These are phyloP conservation scores for Petrolisthes manimaculis DNA, from an alignment of 2,888 invertebrate species.

Conservation along the genomic window DNA sequence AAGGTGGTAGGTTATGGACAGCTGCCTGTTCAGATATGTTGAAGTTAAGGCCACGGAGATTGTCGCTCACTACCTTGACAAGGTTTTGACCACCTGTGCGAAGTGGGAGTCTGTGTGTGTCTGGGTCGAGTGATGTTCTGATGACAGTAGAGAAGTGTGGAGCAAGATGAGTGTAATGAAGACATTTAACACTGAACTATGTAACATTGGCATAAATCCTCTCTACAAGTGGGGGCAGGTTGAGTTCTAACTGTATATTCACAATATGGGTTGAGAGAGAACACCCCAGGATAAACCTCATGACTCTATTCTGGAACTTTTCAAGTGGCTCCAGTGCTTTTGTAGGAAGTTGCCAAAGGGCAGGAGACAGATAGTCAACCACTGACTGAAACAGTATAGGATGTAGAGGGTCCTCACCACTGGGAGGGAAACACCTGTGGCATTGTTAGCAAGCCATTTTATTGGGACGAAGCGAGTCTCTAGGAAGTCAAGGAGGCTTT, in stretches of 20 bases:
- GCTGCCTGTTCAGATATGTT: too few relatives aligned
- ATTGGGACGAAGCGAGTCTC: background rate
- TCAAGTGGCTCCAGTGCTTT: background rate
- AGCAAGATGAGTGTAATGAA: too few relatives aligned
- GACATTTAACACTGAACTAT: too few relatives aligned
- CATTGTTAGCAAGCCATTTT: constrained; percentile 13
- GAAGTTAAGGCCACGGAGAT: too few relatives aligned
- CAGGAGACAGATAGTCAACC: background rate
- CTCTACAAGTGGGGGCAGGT: constrained; percentile 15
- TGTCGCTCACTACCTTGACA: too few relatives aligned
- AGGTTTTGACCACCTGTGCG: too few relatives aligned
- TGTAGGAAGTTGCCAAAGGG: background rate
- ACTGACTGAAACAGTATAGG: too few relatives aligned
- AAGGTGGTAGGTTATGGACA: too few relatives aligned
- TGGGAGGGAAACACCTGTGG: constrained; percentile 1
- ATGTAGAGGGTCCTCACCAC: constrained; percentile 19
- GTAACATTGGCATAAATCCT: constrained; percentile 16
- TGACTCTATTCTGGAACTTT: too few relatives aligned
- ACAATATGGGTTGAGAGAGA: background rate
- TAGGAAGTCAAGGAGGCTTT: background rate
- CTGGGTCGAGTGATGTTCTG: too few relatives aligned
- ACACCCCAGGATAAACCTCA: constrained; percentile 18
- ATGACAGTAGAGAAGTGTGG: too few relatives aligned
- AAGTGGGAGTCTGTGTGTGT: too few relatives aligned
- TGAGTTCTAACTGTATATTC: background rate